Percentiles rank a stretch among this genome's conserved stretches.
phyloP scores from a whole-genome alignment of 2,888 invertebrate species.

The Ptychoptera contaminata region DNA sequence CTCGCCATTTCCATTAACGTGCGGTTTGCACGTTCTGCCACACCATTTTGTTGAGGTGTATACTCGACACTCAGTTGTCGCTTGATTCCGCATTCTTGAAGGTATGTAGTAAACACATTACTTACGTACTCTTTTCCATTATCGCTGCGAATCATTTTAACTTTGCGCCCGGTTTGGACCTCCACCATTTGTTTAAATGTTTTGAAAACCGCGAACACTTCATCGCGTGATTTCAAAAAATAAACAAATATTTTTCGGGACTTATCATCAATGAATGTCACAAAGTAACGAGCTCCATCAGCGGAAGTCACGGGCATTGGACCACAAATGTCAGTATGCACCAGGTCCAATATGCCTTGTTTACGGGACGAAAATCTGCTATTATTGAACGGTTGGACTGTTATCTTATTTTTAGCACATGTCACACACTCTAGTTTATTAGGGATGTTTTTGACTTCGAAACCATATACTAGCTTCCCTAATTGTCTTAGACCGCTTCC shows the following conservation, averaged over 20 bases:
- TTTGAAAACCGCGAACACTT: constrained; percentile 10
- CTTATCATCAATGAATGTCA: constrained; percentile 12
- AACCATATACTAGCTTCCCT: too few species aligned
- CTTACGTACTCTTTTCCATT: constrained; percentile 10
- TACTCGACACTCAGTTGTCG: constrained; percentile 7
- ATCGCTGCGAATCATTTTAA: constrained; percentile 8
- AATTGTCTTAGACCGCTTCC: too few species aligned
- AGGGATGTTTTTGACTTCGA: too few species aligned
- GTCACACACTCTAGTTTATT: too few species aligned
- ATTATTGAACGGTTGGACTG: too few species aligned
- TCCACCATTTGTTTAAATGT: constrained; percentile 10
- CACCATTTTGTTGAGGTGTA: constrained; percentile 12
- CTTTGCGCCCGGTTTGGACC: constrained; percentile 8
- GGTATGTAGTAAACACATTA: constrained; percentile 1
- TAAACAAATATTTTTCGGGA: constrained; percentile 7
- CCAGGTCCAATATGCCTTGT: too few species aligned
- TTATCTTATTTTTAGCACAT: too few species aligned
- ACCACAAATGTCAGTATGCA: constrained; percentile 11
- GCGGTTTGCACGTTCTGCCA: constrained; percentile 10
- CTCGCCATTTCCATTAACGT: constrained; percentile 16
- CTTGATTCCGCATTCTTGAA: constrained; percentile 7
- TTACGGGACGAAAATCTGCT: too few species aligned
- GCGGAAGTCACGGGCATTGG: constrained; percentile 10
- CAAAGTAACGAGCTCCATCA: constrained; percentile 10
- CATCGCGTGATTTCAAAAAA: constrained; percentile 11